Evolutionary conservation across 2,797 vertebrate species (phyloP).

Genomic region (Microchirus variegatus): DNA sequence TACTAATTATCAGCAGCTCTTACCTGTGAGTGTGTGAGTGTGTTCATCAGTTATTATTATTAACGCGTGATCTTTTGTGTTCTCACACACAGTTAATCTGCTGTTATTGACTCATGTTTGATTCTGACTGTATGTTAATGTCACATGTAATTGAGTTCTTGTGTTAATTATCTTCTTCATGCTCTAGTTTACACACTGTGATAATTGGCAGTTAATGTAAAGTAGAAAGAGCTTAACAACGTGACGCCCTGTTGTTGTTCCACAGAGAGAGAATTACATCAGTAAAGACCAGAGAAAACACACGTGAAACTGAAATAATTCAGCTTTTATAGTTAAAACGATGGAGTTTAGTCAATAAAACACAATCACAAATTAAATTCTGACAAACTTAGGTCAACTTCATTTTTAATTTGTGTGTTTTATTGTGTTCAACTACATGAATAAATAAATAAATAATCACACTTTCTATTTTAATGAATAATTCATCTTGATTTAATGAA

Average conservation of each 20-base stretch:
- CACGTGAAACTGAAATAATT: background rate
- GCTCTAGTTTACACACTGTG: constrained; percentile 12
- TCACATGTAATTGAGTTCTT: background rate
- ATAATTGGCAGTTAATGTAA: background rate
- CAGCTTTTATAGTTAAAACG: too few species aligned
- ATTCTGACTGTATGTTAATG: background rate
- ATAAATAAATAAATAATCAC: too few species aligned
- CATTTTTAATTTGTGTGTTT: too few species aligned
- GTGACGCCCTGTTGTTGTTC: background rate
- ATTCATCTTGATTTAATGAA: constrained; percentile 32
- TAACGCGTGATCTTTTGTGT: background rate
- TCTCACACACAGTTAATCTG: background rate
- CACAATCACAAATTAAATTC: too few species aligned
- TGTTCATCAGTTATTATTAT: too few species aligned
- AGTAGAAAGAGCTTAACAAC: constrained; percentile 1
- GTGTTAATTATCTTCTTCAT: background rate
- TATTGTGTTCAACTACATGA: too few species aligned
- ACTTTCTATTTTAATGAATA: constrained; percentile 28
- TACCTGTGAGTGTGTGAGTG: too few species aligned
- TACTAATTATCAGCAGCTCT: too few species aligned
- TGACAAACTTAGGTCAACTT: too few species aligned
- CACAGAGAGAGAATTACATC: background rate
- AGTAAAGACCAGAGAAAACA: background rate
- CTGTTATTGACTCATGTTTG: background rate
- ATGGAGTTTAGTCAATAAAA: too few species aligned